phyloP scores from a whole-genome alignment of 1,140 invertebrate species.

The Colletes gigas region DNA sequence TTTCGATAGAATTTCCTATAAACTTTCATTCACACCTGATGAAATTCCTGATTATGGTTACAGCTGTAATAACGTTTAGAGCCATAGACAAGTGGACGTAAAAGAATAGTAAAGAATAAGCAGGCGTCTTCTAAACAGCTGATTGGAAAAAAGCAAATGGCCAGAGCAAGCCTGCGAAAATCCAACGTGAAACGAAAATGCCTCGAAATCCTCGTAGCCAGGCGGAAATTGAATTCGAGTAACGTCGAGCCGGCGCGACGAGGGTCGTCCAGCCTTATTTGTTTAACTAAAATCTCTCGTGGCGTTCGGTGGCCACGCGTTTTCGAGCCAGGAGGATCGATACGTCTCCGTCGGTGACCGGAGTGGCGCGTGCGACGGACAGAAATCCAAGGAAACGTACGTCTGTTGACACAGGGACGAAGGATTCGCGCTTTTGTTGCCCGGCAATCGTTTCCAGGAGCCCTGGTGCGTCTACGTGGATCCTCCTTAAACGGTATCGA shows the following conservation, averaged over 20 bases:
- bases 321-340: slow-evolving; percentile 55
- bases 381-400: slow-evolving; percentile 55
- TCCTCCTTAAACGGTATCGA: no score
- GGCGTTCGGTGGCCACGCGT: slow-evolving; percentile 54
- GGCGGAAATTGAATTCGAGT: slow-evolving; percentile 53
- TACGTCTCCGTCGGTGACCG: slow-evolving; percentile 33
- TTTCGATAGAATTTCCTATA: no score
- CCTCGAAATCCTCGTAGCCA: neutral
- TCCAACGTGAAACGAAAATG: no score
- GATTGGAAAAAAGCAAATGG: no score
- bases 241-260: slow-evolving; percentile 23
- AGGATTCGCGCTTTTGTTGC: slow-evolving; percentile 54
- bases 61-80: no score
- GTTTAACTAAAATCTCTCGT: slow-evolving; percentile 70
- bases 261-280: slow-evolving; percentile 60
- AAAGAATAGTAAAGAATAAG: no score
- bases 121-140: no score
- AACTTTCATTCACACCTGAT: no score
- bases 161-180: no score
- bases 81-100: no score
- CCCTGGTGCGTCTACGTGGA: no score
- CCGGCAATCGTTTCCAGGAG: slow-evolving; percentile 56
- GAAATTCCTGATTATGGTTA: no score
- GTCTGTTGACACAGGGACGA: slow-evolving; percentile 59
- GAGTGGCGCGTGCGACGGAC: slow-evolving; percentile 62